Base-by-base conservation (phyloP, 2,113 vertebrate genomes). In the Pangasianodon hypophthalmus region DNA sequence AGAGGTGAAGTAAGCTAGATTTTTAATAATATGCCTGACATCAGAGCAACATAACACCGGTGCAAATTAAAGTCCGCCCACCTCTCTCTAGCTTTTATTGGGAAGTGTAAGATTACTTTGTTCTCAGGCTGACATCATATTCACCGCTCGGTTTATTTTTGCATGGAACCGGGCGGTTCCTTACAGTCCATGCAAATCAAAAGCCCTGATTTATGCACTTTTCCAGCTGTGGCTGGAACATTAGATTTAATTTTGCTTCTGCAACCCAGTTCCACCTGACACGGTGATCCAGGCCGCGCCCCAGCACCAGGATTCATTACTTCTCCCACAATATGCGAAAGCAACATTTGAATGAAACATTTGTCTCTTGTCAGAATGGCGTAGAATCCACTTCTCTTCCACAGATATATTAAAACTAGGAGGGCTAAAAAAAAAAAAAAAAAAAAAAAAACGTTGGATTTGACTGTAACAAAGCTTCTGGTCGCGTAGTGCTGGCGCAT, bases 321-420 rank as follows among this genome's bases (percentile, higher is more conserved):
- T 93, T 95, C 96, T 97, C 96, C 95, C 97, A 94, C 96, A 97
- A 98, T 98, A 98, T 98, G 97, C 97, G 97, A 98, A 98, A 97
- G 97, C 96, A 97, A 96, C 96, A 97, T 99, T 98, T 98, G 97
- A 99, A 98, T 98, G 97, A 99, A 98, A 98, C 98, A 98, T 99
- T 98, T 98, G 97, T 99, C 98, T 98, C 95, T 94, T 99, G 98
- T 98, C 98, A 98, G 96, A 97, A 96, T 94, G 91, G 94, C 93
- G 95, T 94, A 97, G 95, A 94, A 94, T 97, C 97, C 97, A 93
- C 93, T 94, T 89, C 92, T 90, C 92, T 93, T 92, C 87, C 93
- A 93, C 92, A 93, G 93, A 95, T 91, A 88, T 94, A 93, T 91
- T 88, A 88, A 90, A 90, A 88, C 83, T 41, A 69, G 92, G 92